Evolutionary conservation across 2,113 vertebrate species (phyloP).

Genomic region (Ptilorrhoa leucosticta): DNA sequence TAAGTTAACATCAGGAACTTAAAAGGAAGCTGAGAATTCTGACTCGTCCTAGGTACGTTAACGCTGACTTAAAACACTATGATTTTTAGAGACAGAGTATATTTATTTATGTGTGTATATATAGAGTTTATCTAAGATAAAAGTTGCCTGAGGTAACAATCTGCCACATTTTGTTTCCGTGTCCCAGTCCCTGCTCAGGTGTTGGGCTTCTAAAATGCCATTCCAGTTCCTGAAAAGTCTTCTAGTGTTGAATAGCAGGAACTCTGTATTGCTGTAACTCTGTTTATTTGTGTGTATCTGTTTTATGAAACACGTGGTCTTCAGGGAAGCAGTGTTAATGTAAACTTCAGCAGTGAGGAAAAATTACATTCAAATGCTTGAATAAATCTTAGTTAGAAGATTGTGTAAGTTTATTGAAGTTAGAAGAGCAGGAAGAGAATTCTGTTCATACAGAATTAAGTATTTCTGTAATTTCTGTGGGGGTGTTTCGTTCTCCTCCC

Average conservation of each 20-base stretch:
- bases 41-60: conserved; percentile 85
- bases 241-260: background rate
- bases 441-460: background rate
- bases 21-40: conserved; percentile 86
- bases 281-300: background rate
- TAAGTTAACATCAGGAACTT: conserved; percentile 83
- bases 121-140: background rate
- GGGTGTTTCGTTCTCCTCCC: background rate
- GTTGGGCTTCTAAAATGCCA: background rate
- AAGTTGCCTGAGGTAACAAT: background rate
- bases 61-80: background rate
- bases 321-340: background rate
- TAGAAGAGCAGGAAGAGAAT: background rate
- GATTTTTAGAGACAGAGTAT: background rate
- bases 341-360: background rate
- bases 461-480: background rate
- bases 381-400: background rate
- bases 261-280: background rate
- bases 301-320: background rate
- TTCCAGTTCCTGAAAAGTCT: background rate
- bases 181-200: background rate
- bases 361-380: background rate
- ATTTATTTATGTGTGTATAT: rapidly evolving
- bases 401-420: background rate
- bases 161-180: background rate